Percentiles rank a stretch among this genome's conserved stretches.
These are phyloP conservation scores for Drosophila pseudotakahashii DNA, from an alignment of 2,888 invertebrate genomes.

Conservation along the genomic window DNA sequence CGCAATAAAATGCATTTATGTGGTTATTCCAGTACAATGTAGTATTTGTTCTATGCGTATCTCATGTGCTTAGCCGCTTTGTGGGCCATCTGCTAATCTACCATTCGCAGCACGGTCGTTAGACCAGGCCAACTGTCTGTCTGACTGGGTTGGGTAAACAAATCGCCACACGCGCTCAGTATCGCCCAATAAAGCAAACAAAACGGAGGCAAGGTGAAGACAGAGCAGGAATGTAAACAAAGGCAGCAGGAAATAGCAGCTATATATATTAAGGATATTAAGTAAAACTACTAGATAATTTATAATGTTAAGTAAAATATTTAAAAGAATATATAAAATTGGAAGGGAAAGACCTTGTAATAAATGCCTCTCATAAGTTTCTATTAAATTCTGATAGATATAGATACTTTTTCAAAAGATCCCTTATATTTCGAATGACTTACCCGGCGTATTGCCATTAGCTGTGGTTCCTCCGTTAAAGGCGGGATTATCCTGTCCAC, in stretches of 20 bases:
- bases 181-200: constrained; percentile 38
- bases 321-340: neutral
- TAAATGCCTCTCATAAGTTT: no score
- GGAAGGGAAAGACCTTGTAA: no score
- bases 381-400: no score
- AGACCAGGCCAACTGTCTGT: constrained; percentile 16
- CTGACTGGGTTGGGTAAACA: constrained; percentile 42
- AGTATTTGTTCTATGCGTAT: constrained; percentile 17
- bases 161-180: constrained; percentile 20
- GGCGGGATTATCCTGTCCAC: constrained; percentile 74
- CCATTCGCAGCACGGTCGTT: constrained; percentile 32
- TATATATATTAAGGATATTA: constrained; percentile 4
- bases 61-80: constrained; percentile 5
- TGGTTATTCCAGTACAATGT: constrained; percentile 1
- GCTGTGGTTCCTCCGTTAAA: constrained; percentile 57
- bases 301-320: neutral
- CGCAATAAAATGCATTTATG: constrained; percentile 13
- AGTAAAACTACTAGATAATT: neutral
- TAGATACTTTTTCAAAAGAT: no score
- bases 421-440: neutral
- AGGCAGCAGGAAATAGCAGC: constrained; percentile 23
- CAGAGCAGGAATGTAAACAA: constrained; percentile 22
- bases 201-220: constrained; percentile 29
- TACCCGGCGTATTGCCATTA: constrained; percentile 58
- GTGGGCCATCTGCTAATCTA: constrained; percentile 45